phyloP scores from a whole-genome alignment of 2,797 vertebrate species.

The Coracias cyanogaster region DNA sequence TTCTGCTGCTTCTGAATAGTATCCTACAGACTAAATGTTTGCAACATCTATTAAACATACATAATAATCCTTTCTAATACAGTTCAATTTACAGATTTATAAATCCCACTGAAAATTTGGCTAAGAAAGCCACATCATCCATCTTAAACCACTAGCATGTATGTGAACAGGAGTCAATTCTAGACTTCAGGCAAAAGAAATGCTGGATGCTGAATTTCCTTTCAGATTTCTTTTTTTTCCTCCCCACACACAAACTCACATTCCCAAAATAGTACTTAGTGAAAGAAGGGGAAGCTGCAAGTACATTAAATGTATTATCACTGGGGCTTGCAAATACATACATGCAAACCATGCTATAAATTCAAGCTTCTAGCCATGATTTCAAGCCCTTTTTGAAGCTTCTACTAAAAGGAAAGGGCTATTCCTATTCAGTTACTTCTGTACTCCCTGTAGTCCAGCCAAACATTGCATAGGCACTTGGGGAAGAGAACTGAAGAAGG shows the following conservation, averaged over 20 bases:
- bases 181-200: not conserved
- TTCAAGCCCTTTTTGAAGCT: not conserved
- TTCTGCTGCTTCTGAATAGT: not conserved
- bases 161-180: not conserved
- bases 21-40: not conserved
- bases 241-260: not conserved
- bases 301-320: not conserved
- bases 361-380: not conserved
- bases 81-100: not conserved
- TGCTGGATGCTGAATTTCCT: not conserved
- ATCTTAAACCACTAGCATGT: not conserved
- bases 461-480: not conserved
- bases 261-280: not conserved
- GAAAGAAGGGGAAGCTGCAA: not conserved
- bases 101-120: not conserved
- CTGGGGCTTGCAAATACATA: not conserved
- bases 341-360: not conserved
- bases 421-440: not conserved
- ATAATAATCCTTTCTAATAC: not conserved
- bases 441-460: not conserved
- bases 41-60: not conserved
- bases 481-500: not conserved
- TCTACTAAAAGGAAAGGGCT: not conserved
- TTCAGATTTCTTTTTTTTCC: not conserved
- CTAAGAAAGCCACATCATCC: not conserved